phyloP scores from a whole-genome alignment of 2,113 vertebrate genomes.

The Nibea albiflora region DNA sequence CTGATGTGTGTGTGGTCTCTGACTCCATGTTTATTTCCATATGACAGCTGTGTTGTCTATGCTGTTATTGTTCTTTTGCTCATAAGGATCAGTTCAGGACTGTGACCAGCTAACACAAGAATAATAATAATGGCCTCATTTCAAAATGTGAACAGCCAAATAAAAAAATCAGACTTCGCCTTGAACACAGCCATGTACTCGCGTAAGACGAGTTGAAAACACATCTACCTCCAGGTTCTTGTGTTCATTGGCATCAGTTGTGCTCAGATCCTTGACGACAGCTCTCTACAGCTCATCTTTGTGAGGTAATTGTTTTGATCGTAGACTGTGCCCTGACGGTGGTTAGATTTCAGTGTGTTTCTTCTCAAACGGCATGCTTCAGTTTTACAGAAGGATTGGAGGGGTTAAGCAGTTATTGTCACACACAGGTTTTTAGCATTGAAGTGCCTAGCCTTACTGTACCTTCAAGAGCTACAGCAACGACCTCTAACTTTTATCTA shows the following conservation, averaged over 20 bases:
- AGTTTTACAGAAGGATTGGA: not conserved
- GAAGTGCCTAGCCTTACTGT: constrained; percentile 21
- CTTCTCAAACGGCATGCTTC: no score
- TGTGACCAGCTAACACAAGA: no score
- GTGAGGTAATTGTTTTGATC: not conserved
- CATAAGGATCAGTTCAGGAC: no score
- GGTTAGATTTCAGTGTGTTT: no score
- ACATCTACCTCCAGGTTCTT: not conserved
- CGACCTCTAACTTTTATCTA: not conserved
- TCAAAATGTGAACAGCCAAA: no score
- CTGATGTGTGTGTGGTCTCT: no score
- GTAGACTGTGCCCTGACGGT: not conserved
- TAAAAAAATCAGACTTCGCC: no score
- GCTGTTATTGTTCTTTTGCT: no score
- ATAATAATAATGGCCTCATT: no score
- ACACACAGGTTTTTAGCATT: not conserved
- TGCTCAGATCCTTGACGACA: not conserved
- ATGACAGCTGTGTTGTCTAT: no score
- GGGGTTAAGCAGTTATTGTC: not conserved
- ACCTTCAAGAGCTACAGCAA: not conserved
- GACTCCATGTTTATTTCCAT: no score
- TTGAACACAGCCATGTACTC: no score
- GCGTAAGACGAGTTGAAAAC: not conserved
- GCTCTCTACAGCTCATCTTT: not conserved
- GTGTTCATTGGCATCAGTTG: not conserved